Conservation (phyloP, 2,888 invertebrate species). For the Spilosoma lubricipeda region DNA sequence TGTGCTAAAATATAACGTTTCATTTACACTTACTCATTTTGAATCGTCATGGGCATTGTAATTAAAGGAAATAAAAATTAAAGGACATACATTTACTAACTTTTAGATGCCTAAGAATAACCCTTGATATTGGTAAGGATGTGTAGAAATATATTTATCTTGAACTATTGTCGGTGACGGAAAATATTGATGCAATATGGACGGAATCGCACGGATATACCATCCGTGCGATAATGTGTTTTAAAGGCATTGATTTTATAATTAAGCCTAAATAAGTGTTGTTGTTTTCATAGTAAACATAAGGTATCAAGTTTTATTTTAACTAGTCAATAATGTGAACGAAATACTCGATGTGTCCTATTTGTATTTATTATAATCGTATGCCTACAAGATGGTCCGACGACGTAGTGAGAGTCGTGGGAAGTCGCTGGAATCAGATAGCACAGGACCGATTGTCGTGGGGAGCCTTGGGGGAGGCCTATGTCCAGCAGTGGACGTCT, state of each 20-base stretch:
- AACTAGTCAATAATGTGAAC: background rate
- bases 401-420: no score
- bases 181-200: constrained; percentile 33
- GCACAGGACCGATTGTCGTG: no score
- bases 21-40: background rate
- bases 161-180: constrained; percentile 15
- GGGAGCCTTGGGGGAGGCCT: no score
- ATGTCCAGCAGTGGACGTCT: no score
- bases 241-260: constrained; percentile 32
- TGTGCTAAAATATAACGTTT: background rate
- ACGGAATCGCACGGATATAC: no score
- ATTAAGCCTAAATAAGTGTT: constrained; percentile 24
- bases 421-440: no score
- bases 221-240: constrained; percentile 42
- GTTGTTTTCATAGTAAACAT: background rate
- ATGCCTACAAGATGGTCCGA: no score
- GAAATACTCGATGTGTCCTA: no score
- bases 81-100: background rate
- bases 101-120: background rate
- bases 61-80: background rate
- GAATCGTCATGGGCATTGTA: background rate
- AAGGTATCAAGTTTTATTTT: background rate
- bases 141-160: constrained; percentile 12
- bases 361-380: no score
- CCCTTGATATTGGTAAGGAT: background rate